Percentiles rank a stretch among this genome's conserved stretches.
phyloP scores from a whole-genome alignment of 2,113 vertebrate species.

The Furnarius figulus region DNA sequence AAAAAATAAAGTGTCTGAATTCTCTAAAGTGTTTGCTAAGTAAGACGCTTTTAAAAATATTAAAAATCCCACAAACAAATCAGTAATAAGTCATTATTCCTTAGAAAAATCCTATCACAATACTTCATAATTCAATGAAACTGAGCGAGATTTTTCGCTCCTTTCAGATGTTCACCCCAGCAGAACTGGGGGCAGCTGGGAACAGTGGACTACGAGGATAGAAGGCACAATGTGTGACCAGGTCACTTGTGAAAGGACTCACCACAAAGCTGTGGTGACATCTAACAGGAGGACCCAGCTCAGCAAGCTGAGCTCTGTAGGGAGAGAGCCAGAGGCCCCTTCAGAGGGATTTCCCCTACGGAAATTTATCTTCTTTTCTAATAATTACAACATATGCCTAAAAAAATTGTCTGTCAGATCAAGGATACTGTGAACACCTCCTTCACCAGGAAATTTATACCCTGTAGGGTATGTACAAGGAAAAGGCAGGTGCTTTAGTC shows the following conservation, averaged over 20 bases:
- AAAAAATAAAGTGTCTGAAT: conserved; percentile 33
- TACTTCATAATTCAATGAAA: background rate
- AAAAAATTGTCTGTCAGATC: background rate
- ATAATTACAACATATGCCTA: background rate
- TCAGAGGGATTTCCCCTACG: background rate
- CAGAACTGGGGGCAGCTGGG: background rate
- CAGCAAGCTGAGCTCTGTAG: background rate
- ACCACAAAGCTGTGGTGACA: background rate
- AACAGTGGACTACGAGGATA: background rate
- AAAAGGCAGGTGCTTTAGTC: background rate
- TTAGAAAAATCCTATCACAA: conserved; percentile 22
- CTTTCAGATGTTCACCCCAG: background rate
- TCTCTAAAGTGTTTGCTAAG: background rate
- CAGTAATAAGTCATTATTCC: background rate
- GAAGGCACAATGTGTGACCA: conserved; percentile 46
- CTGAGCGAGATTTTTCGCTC: background rate
- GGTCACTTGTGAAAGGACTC: conserved; percentile 39
- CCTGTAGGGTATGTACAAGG: background rate
- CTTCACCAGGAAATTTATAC: background rate
- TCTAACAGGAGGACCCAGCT: background rate
- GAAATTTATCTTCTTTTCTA: background rate
- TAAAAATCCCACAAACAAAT: background rate
- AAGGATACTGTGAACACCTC: background rate
- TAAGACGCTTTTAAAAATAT: background rate
- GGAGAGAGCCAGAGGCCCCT: background rate